Conservation (phyloP, 2,888 invertebrate species). For the Platycheirus rosarum region DNA sequence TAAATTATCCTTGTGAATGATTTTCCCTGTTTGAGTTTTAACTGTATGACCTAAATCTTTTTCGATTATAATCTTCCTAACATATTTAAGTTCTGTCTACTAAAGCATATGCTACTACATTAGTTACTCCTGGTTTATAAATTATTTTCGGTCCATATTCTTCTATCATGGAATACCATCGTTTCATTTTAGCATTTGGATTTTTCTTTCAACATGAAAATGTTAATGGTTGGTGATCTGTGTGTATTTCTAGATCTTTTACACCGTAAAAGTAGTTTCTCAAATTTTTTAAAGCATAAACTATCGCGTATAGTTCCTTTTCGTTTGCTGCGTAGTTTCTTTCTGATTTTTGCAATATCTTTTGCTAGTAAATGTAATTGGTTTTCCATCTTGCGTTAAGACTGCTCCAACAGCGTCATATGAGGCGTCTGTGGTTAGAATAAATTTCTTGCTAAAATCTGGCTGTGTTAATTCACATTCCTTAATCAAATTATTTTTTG, state of each 20-base stretch:
- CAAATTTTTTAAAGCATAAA: constrained; percentile 73
- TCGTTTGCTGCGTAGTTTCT: constrained; percentile 77
- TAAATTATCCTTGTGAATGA: constrained; percentile 33
- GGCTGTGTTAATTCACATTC: constrained; percentile 4
- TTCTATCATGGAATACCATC: constrained; percentile 78
- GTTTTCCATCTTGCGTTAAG: constrained; percentile 75
- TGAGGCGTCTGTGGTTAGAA: constrained; percentile 77
- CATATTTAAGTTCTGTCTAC: constrained; percentile 19
- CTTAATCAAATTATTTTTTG: not conserved
- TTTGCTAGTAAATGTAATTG: constrained; percentile 77
- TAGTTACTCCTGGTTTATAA: constrained; percentile 73
- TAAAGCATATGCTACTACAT: constrained; percentile 51
- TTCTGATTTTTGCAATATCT: constrained; percentile 76
- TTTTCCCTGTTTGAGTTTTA: constrained; percentile 9
- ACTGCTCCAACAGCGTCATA: constrained; percentile 76
- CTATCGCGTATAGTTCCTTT: constrained; percentile 79
- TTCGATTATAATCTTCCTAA: not conserved
- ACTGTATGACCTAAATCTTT: constrained; percentile 37
- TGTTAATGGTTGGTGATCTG: constrained; percentile 69
- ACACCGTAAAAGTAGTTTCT: constrained; percentile 76
- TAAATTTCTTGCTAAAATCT: constrained; percentile 23
- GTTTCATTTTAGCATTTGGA: constrained; percentile 79
- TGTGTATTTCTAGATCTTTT: constrained; percentile 68
- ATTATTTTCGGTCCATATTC: constrained; percentile 76
- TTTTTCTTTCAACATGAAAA: constrained; percentile 44